Evolutionary conservation across 2,113 vertebrate species (phyloP).

Genomic region (Sceloporus undulatus): DNA sequence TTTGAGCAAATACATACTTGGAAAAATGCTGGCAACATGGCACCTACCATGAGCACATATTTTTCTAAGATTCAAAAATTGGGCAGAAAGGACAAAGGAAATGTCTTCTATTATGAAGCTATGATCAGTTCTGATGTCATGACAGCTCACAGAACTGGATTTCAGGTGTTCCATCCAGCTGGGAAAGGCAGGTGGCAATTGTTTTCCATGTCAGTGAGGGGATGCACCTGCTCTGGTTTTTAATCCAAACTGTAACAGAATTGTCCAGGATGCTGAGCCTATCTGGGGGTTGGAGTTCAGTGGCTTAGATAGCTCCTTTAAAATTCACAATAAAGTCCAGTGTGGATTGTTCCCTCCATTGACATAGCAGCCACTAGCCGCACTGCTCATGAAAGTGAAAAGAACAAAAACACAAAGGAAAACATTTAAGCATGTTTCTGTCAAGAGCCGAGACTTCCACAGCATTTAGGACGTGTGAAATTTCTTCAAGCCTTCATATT

Average conservation of each 20-base stretch:
- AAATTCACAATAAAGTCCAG: neutral
- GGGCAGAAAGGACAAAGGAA: neutral
- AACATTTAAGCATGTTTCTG: slow-evolving; percentile 44
- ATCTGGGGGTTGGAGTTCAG: too few species aligned
- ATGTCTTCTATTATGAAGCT: neutral
- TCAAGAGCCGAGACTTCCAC: slow-evolving; percentile 31
- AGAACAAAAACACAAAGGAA: slow-evolving; percentile 16
- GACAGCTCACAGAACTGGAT: neutral
- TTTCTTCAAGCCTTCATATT: slow-evolving; percentile 29
- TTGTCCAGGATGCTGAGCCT: neutral
- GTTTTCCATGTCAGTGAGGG: too few species aligned
- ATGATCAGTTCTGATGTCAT: neutral
- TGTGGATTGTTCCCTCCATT: too few species aligned
- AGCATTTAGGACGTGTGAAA: slow-evolving; percentile 30
- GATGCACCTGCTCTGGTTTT: too few species aligned
- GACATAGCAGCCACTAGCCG: too few species aligned
- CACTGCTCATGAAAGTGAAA: neutral
- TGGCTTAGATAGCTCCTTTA: neutral
- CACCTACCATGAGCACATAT: neutral
- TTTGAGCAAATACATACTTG: too few species aligned
- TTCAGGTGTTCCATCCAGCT: neutral
- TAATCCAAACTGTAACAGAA: neutral
- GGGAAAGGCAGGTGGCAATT: neutral
- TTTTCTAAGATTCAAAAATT: neutral
- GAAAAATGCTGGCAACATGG: neutral